Percentiles rank a stretch among this genome's conserved stretches.
These are phyloP conservation scores for Meghimatium bilineatum DNA, from an alignment of 2,888 invertebrate species.

Conservation along the genomic window DNA sequence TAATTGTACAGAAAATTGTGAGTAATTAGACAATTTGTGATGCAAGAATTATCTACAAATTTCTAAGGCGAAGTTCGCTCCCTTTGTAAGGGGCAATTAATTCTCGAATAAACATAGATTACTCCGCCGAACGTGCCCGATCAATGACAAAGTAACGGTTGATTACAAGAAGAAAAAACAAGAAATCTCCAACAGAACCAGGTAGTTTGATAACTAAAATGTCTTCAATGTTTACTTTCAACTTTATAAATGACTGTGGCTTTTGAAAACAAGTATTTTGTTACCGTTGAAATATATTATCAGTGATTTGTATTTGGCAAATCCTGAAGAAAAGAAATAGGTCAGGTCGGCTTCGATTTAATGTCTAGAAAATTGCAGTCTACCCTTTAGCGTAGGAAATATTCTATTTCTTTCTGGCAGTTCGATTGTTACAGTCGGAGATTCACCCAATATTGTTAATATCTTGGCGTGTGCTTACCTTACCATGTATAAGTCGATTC, in stretches of 20 bases:
- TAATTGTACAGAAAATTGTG: slow-evolving; percentile 6
- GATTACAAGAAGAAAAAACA: background rate
- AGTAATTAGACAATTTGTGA: slow-evolving; percentile 11
- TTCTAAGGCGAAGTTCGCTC: background rate
- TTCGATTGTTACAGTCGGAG: background rate
- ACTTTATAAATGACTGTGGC: background rate
- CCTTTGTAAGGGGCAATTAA: slow-evolving; percentile 6
- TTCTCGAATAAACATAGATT: background rate
- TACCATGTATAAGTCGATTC: no score
- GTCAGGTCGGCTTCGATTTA: background rate
- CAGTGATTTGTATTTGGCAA: background rate
- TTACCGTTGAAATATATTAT: no score
- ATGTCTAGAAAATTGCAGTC: background rate
- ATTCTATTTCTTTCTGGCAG: background rate
- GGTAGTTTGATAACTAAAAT: background rate
- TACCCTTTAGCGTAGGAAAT: background rate
- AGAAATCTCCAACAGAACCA: background rate
- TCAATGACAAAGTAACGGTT: background rate
- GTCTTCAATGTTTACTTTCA: background rate
- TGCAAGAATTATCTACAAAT: background rate
- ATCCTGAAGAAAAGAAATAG: background rate
- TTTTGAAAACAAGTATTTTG: background rate
- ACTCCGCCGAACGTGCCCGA: background rate
- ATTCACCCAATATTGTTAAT: background rate
- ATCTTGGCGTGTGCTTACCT: background rate